phyloP scores from a whole-genome alignment of 2,113 vertebrate genomes.

The Ophiodon elongatus region DNA sequence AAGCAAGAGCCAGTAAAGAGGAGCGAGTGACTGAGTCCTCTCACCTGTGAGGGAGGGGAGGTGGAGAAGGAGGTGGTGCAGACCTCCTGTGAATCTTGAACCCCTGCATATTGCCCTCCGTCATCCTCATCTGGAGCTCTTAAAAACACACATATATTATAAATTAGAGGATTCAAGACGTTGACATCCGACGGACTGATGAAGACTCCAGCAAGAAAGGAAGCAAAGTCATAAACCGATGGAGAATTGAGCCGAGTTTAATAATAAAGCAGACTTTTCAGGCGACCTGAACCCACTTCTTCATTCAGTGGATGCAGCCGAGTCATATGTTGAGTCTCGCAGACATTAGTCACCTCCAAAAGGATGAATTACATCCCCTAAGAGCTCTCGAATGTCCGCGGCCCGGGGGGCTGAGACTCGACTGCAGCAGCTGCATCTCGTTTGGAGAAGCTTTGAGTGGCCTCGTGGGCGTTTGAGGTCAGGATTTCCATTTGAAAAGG shows the following conservation, averaged over 20 bases:
- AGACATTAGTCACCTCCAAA: neutral
- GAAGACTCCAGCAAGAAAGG: too few species aligned
- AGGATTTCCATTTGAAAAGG: neutral
- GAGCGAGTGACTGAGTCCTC: neutral
- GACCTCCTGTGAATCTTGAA: conserved; percentile 98
- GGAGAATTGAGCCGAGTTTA: too few species aligned
- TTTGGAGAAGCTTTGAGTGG: neutral
- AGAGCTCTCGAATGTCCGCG: neutral
- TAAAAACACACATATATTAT: conserved; percentile 2
- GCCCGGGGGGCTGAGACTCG: neutral
- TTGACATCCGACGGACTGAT: neutral
- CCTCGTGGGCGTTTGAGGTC: too few species aligned
- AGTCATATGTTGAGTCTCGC: neutral
- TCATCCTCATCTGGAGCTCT: conserved; percentile 90
- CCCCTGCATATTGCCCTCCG: conserved; percentile 85
- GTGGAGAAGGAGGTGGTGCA: conserved; percentile 99
- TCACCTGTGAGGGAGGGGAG: conserved; percentile 97
- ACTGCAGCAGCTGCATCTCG: neutral
- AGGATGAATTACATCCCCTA: neutral
- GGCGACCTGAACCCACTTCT: neutral
- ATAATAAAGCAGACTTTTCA: too few species aligned
- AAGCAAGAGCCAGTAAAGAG: conserved; percentile 7
- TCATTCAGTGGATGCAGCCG: neutral
- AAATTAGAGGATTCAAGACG: neutral
- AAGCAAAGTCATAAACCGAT: neutral